Evolutionary conservation across 2,797 vertebrate genomes (phyloP), one percentile per base, ranked within the genome.

Genomic region (Phylloscopus collybita): DNA sequence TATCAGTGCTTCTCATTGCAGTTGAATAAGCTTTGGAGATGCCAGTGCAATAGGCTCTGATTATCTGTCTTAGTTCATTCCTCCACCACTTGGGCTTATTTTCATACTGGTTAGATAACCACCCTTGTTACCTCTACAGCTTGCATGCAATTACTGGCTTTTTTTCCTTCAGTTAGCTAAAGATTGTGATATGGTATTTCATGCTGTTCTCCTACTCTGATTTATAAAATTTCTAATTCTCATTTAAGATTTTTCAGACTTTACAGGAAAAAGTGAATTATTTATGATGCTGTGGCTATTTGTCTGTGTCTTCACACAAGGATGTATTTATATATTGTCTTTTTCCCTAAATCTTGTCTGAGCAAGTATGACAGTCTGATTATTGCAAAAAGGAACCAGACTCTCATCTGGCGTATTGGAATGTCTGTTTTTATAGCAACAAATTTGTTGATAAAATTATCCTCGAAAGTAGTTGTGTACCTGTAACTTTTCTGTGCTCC

Each of bases 1-100:
- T 78, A 51, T 69, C 44, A 56, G 16, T 45, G 26, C 10, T 74
- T 78, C 29, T 71, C n/a, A 73, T 61, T 86, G 42, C 79, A 75
- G n/a, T 11, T 91, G 44, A 91, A 86, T 75, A 53, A 90, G 25
- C 54, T 94, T 86, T 88, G 62, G 30, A 75, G 69, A 7, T 1
- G 1, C 90, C 72, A 78, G 38, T 86, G 44, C 54, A 87, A 42
- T 70, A 30, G 32, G 10, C 13, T 95, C 74, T 88, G 66, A 61
- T 94, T 92, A 75, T 75, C 45, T 93, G 12, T 78, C 36, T 94
- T 40, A 26, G n/a, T 88, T 93, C 11, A 36, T 88, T 95, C 34
- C 54, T 88, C 25, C 6, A 75, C 29, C 32, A 29, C 30, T 79
- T 73, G 54, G 27, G 16, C 13, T 88, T 90, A 57, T 79, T 90